Percentiles rank a stretch among this genome's conserved stretches.
These are phyloP conservation scores for Falco berigora DNA, from an alignment of 2,797 vertebrate species.

Conservation along the genomic window DNA sequence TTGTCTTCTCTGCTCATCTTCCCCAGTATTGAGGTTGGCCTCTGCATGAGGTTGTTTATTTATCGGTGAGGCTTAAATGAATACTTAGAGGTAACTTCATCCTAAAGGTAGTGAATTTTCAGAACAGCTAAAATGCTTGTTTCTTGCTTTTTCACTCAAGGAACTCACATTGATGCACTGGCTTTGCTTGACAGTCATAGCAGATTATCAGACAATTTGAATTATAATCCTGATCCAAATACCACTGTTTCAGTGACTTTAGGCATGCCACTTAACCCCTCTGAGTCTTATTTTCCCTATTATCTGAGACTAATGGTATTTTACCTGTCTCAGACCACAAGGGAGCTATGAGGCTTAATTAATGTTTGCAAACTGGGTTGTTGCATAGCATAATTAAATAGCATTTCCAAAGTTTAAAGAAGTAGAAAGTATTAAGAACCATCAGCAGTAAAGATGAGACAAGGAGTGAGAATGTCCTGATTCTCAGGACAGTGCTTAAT, in stretches of 20 bases:
- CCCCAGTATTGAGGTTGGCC: neutral
- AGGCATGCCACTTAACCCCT: constrained; percentile 27
- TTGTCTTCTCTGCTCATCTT: neutral
- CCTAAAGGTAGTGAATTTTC: neutral
- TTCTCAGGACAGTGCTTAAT: constrained; percentile 58
- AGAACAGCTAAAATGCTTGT: neutral
- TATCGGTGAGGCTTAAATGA: neutral
- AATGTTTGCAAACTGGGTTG: constrained; percentile 61
- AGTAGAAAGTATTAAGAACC: constrained; percentile 51
- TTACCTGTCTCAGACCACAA: constrained; percentile 59
- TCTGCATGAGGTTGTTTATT: neutral
- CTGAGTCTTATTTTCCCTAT: constrained; percentile 40
- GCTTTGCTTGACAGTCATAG: neutral
- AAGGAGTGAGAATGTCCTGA: constrained; percentile 31
- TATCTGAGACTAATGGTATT: constrained; percentile 58
- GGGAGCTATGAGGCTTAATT: constrained; percentile 62
- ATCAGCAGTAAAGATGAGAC: constrained; percentile 38
- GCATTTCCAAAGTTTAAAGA: constrained; percentile 56
- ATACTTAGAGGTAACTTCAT: neutral
- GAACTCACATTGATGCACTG: neutral
- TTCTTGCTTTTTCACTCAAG: neutral
- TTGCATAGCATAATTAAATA: constrained; percentile 65
- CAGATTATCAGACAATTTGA: neutral
- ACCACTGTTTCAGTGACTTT: constrained; percentile 2
- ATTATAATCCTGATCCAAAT: constrained; percentile 7